phyloP scores from a whole-genome alignment of 2,797 vertebrate genomes.

The Enteromius afrohamiltoni region DNA sequence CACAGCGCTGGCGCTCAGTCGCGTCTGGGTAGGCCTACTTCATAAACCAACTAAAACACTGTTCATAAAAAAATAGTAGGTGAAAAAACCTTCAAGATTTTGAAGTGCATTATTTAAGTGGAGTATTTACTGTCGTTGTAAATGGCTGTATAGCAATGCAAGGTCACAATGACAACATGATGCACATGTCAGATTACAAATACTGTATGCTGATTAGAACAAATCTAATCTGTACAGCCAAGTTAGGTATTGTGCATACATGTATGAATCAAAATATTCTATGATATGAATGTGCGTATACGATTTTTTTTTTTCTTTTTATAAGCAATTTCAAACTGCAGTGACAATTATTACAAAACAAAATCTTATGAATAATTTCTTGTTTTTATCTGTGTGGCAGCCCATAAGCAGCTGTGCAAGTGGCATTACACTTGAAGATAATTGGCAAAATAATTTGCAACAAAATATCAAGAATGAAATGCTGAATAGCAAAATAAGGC shows the following conservation, averaged over 20 bases:
- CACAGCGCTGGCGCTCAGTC: neutral
- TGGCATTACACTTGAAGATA: neutral
- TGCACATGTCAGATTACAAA: neutral
- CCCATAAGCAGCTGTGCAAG: neutral
- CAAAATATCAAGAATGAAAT: slow-evolving; percentile 1
- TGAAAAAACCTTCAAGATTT: neutral
- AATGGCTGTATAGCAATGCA: neutral
- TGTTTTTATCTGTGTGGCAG: neutral
- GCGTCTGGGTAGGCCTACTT: neutral
- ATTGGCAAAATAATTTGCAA: slow-evolving; percentile 4
- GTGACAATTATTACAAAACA: neutral
- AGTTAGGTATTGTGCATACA: neutral
- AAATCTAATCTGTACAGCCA: neutral
- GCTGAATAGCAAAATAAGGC: slow-evolving; percentile 5
- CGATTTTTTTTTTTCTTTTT: neutral
- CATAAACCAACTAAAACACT: neutral
- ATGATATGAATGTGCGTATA: neutral
- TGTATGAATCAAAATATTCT: neutral
- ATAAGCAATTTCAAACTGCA: neutral
- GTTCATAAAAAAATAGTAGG: neutral
- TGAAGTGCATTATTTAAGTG: neutral
- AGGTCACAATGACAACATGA: neutral
- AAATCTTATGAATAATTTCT: neutral
- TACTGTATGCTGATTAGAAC: neutral
- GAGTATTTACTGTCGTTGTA: neutral